Percentiles rank a stretch among this genome's conserved stretches.
Conservation (phyloP, 1,140 invertebrate genomes). For the Philotrypesis tridentata region DNA sequence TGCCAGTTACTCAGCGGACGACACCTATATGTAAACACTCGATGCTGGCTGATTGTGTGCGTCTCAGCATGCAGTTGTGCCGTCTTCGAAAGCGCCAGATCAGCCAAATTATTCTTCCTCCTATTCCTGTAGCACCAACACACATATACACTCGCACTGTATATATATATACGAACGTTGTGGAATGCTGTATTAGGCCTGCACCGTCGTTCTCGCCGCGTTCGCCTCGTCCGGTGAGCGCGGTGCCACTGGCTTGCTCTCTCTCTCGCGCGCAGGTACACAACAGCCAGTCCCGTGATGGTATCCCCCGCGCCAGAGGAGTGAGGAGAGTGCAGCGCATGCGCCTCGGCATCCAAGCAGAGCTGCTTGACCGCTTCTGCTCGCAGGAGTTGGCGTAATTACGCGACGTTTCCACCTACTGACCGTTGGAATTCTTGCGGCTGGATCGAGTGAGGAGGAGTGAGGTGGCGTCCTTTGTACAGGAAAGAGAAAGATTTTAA, state of each 20-base stretch:
- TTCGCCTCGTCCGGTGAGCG: conserved; percentile 42
- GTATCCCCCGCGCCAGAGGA: conserved; percentile 46
- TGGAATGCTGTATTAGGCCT: not conserved
- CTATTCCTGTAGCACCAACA: not conserved
- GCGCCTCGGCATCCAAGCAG: conserved; percentile 43
- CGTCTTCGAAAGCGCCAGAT: not conserved
- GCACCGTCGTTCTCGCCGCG: not conserved
- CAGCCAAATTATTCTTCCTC: not conserved
- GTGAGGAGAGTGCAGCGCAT: conserved; percentile 51
- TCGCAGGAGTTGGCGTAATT: not conserved
- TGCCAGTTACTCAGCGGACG: not conserved
- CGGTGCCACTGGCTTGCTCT: conserved; percentile 19
- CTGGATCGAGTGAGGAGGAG: not conserved
- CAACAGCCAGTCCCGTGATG: conserved; percentile 42
- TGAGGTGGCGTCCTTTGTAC: not conserved
- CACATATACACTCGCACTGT: not conserved
- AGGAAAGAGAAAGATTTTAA: not conserved
- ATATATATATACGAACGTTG: not conserved
- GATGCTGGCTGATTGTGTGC: too few relatives aligned
- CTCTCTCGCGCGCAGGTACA: conserved; percentile 12
- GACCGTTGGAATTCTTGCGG: not conserved
- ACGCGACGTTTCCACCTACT: not conserved
- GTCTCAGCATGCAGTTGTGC: too few relatives aligned
- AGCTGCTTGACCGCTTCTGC: conserved; percentile 18
- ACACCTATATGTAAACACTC: not conserved